Conservation (phyloP, 53 echinoderm and acorn worm species). For the Apostichopus leukothele region DNA sequence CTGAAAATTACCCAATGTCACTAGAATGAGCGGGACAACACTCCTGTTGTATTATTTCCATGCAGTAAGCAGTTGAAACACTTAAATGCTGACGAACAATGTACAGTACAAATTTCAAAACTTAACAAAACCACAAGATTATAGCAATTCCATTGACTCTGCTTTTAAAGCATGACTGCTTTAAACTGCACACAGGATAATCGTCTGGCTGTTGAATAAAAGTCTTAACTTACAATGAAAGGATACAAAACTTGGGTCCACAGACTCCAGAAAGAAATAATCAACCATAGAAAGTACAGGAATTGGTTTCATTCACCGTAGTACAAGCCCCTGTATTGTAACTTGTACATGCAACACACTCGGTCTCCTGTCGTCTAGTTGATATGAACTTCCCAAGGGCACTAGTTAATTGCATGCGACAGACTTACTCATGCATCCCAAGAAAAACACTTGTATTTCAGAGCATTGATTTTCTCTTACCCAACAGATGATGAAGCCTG, state of each 20-base stretch:
- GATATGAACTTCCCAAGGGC: not conserved
- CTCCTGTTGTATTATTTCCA: too few relatives aligned
- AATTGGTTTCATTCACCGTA: not conserved
- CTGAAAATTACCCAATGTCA: too few relatives aligned
- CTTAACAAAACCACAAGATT: not conserved
- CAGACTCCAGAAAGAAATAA: not conserved
- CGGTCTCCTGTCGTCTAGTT: not conserved
- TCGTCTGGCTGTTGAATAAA: not conserved
- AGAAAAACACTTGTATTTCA: conserved; percentile 20
- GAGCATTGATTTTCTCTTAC: not conserved
- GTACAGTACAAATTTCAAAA: too few relatives aligned
- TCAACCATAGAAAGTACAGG: not conserved
- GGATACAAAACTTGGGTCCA: not conserved
- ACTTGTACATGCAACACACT: not conserved
- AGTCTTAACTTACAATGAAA: not conserved
- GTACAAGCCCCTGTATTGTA: not conserved
- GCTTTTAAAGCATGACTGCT: too few relatives aligned
- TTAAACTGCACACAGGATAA: not conserved
- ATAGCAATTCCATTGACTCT: not conserved
- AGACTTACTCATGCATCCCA: conserved; percentile 26
- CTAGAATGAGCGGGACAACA: too few relatives aligned
- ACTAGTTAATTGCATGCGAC: not conserved
- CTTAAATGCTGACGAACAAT: too few relatives aligned
- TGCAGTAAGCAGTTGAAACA: too few relatives aligned
- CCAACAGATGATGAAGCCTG: not conserved